Evolutionary conservation across 2,888 invertebrate species (phyloP), one percentile per base, ranked within the genome.

Genomic region (Sinodicranocentrus sp.): DNA sequence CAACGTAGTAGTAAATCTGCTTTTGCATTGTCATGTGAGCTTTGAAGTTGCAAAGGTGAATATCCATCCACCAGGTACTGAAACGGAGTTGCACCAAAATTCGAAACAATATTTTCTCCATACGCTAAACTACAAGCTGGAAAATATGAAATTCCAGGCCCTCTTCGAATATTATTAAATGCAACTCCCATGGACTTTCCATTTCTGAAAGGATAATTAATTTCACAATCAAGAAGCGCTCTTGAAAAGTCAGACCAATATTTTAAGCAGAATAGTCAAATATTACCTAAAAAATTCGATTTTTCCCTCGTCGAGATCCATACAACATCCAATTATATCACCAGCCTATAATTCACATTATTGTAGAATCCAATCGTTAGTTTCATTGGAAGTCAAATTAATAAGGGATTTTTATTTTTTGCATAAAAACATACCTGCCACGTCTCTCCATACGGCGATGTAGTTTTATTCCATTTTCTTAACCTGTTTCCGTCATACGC

Each of bases 41-140:
- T 84, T 71, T 83, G 85, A 6, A 73, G 82, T 91, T 96, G 95
- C 0, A 95, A 90, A 0, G 95, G 93, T n/a, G 92, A 91, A 89
- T 92, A 95, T 0, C 93, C 94, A 1, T 92, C 91, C 2, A 95
- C 91, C 0, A 95, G 95, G 90, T 94, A 94, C 59, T 93, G 93
- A 85, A 92, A 90, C 0, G 94, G 94, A 1, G 92, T 92, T 33
- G 93, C 92, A 57, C 96, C 96, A 90, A 96, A 96, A 90, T 96
- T 96, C 0, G 94, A 95, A 79, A 94, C 94, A 0, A 96, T 90
- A 87, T 94, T 94, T 90, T 96, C 96, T 61, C 94, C 93, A 90
- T 94, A 94, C 0, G 95, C 95, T 43, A 96, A 90, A 19, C 95
- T 95, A 0, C 96, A 94, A 0, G 95, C 94, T 0, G 96, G 96